These are phyloP conservation scores for Myotis yumanensis DNA, from an alignment of 2,113 vertebrate species.

Conservation along the genomic window DNA sequence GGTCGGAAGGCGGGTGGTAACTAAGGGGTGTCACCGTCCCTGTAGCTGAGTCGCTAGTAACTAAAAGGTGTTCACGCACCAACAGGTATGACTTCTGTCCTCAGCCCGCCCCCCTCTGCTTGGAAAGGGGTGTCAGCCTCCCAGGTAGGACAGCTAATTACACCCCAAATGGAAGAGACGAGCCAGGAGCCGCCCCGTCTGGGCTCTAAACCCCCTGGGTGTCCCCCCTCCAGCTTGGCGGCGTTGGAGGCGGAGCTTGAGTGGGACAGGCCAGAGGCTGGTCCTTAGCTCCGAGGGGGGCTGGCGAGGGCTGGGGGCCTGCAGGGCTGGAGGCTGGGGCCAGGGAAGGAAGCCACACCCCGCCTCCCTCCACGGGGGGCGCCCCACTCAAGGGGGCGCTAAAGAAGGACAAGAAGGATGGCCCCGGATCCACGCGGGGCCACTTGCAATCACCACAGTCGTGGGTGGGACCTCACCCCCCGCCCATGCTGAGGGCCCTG, in stretches of 20 bases:
- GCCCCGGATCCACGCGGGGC: accelerated
- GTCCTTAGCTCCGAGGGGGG: accelerated
- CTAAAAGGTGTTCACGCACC: too few species aligned
- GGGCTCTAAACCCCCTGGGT: background rate
- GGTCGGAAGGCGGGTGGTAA: background rate
- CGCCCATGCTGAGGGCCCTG: accelerated
- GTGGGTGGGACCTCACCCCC: accelerated
- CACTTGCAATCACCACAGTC: accelerated
- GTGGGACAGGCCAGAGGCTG: accelerated
- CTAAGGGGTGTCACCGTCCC: background rate
- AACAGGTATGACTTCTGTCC: too few species aligned
- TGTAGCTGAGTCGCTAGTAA: background rate
- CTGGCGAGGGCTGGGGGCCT: too few species aligned
- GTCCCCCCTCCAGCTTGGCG: accelerated
- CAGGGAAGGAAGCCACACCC: accelerated
- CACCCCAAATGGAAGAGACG: background rate
- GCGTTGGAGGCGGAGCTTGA: background rate
- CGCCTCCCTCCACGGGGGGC: accelerated
- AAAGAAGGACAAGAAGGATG: accelerated
- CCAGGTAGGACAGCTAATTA: background rate
- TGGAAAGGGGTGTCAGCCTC: background rate
- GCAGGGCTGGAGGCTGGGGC: accelerated
- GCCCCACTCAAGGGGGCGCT: accelerated
- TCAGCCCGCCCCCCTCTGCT: background rate
- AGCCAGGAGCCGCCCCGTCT: accelerated